Evolutionary conservation across 1,140 invertebrate genomes (phyloP).

Genomic region (Rhopalosiphum padi): DNA sequence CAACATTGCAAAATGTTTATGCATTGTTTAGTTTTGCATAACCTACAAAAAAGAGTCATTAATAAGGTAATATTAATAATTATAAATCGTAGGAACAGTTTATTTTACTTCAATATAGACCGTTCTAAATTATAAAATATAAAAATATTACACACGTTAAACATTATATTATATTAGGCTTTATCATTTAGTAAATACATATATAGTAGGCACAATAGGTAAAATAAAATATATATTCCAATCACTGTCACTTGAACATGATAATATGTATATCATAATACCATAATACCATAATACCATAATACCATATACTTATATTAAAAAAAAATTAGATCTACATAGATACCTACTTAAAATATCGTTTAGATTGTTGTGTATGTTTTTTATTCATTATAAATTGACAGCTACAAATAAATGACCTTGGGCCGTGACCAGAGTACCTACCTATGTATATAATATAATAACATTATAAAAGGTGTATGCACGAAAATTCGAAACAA

Average conservation of each 20-base stretch:
- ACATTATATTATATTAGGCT: no score
- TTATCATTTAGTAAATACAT: no score
- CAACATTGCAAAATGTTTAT: no score
- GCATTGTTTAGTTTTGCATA: no score
- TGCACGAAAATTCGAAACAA: slow-evolving; percentile 9
- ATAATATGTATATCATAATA: no score
- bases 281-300: no score
- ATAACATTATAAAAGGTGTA: background rate
- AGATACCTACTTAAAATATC: background rate
- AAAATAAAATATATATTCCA: background rate
- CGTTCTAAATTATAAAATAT: background rate
- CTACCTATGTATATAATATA: background rate
- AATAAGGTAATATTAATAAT: no score
- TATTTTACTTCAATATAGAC: no score
- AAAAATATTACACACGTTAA: background rate
- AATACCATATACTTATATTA: background rate
- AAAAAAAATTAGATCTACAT: background rate
- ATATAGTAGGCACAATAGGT: no score
- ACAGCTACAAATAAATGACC: background rate
- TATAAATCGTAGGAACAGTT: no score
- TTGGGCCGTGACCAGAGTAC: background rate
- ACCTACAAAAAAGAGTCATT: no score
- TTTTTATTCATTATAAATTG: background rate
- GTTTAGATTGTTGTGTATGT: background rate
- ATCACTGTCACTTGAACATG: background rate